phyloP scores from a whole-genome alignment of 2,113 vertebrate genomes.

The Lynx canadensis region DNA sequence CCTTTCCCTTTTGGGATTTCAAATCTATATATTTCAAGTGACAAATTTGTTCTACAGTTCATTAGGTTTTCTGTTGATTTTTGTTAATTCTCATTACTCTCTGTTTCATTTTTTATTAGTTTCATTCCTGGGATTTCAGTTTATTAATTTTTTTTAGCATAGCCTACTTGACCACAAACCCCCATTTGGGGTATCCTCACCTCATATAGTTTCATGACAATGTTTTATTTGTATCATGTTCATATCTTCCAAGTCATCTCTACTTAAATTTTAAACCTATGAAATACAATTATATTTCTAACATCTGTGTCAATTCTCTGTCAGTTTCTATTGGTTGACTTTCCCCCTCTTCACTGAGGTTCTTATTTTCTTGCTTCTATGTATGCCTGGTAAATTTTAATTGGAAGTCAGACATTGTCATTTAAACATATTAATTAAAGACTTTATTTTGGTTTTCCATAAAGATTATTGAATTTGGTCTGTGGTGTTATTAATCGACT shows the following conservation, averaged over 20 bases:
- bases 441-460: not conserved
- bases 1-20: not conserved
- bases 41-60: not conserved
- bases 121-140: not conserved
- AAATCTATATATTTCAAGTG: not conserved
- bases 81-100: not conserved
- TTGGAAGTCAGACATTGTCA: not conserved
- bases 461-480: not conserved
- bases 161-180: not conserved
- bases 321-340: not conserved
- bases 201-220: not conserved
- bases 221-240: not conserved
- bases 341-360: not conserved
- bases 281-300: not conserved
- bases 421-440: not conserved
- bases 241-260: not conserved
- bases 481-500: not conserved
- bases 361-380: not conserved
- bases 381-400: not conserved
- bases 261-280: not conserved
- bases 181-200: not conserved
- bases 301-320: not conserved
- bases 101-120: not conserved
- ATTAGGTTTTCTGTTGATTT: not conserved
- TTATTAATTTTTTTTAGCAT: not conserved